Evolutionary conservation across 2,797 vertebrate species (phyloP), one percentile per base, ranked within the genome.

Genomic region (Megaceryle alcyon): DNA sequence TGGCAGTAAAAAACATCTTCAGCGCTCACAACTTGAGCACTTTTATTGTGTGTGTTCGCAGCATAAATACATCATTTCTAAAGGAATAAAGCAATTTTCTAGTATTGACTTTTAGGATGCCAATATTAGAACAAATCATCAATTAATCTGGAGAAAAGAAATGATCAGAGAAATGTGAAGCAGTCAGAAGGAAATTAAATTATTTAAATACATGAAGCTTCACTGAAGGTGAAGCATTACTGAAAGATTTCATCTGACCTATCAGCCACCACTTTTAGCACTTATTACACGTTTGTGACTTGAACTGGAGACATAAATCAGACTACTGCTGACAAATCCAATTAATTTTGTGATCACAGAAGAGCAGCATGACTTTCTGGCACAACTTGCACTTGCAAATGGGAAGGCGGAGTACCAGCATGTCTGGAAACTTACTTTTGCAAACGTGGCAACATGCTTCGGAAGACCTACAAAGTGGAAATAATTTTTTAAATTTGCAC

Each of bases 261-360:
- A 59, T 43, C 65, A 75, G 26, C 23, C 19, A 71, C 31, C 37
- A 48, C 41, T 75, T 93, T 61, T 63, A 78, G 29, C 41, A 83
- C 33, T 78, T 29, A 72, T 91, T 59, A 63, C 25, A 18, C 12
- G 29, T 82, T 89, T 77, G 6, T 81, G 65, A 60, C 68, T 93
- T 92, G 44, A 95, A 69, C 29, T 75, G 79, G 49, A 81, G 82
- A 65, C 57, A 78, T 87, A 78, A 88, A 90, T 92, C 75, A 94
- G 59, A 39, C 64, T 82, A 26, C 56, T 72, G 39, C 29, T 86
- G 63, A 76, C 49, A 93, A 87, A 72, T 20, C 10, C 8, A 78
- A 48, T 61, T 81, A 89, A 71, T 93, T 89, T 65, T 88, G 46
- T 51, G 14, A 87, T 88, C 72, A 78, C 41, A 72, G 69, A 81